Evolutionary conservation across 1,140 invertebrate species (phyloP), one percentile per base, ranked within the genome.

Genomic region (Lepidostoma basale): DNA sequence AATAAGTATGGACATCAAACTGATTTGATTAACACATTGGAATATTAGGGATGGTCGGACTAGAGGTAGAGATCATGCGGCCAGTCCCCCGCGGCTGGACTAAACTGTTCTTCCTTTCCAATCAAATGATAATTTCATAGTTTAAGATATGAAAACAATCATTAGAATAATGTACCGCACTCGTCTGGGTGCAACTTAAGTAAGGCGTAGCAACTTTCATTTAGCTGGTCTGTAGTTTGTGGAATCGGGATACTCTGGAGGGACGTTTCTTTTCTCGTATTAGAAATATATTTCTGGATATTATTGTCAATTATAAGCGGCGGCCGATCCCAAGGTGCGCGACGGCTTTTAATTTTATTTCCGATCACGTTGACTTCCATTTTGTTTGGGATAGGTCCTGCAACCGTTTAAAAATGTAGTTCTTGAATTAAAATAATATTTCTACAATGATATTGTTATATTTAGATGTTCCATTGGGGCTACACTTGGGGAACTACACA

Each of bases 131-230:
- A 56, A 56, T 49, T 36, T 62, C 33, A 3, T 62, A 62, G 3
- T 39, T 16, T 66, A 66, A 59, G 52, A 9, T 45, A 58, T 44
- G 64, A 26, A 66, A 66, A 66, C 64, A 66, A 66, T 66, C 64
- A 66, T 30, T 66, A 66, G 64, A 56, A 6, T 66, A 66, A 52
- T 47, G 20, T 28, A 18, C 12, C 10, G 23, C 23, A 47, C 39
- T 1, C n/a, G n/a, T n/a, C n/a, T 18, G 3, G 49, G 49, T 30
- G 49, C 49, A 54, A 33, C 20, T 56, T 18, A 18, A 10, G 8
- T 56, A 56, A 56, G 52, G 20, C 2, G 52, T 56, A 56, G 52
- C 8, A 6, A 56, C 6, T n/a, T n/a, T n/a, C 18, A 16, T 56
- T 33, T 56, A 56, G 52, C 52, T 49, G 22, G 33, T 16, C 16